phyloP scores from a whole-genome alignment of 2,797 vertebrate species.

The Euphonia xanthogaster region DNA sequence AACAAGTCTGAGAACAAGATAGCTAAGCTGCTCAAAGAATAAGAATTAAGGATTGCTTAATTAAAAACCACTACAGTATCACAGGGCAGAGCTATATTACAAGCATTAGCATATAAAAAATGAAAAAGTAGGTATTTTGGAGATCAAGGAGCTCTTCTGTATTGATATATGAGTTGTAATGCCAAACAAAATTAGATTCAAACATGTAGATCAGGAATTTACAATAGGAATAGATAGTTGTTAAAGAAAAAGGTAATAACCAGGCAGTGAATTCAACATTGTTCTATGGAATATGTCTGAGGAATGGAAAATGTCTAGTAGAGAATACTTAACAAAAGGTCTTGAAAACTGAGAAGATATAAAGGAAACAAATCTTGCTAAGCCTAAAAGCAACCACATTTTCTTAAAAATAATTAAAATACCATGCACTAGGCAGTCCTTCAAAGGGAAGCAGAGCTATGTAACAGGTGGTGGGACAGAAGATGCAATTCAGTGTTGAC shows the following conservation, averaged over 20 bases:
- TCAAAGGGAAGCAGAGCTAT: not conserved
- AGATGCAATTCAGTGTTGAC: not conserved
- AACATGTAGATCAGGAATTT: not conserved
- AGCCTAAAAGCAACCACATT: not conserved
- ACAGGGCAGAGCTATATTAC: not conserved
- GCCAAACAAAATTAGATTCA: not conserved
- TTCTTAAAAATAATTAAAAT: not conserved
- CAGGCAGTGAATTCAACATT: not conserved
- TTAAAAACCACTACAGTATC: not conserved
- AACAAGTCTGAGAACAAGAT: not conserved
- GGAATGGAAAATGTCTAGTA: not conserved
- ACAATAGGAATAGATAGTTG: not conserved
- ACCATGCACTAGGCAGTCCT: not conserved
- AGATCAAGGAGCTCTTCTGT: slow-evolving; percentile 6
- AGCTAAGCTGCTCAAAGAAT: not conserved
- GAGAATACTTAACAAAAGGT: not conserved
- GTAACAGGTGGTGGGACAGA: not conserved
- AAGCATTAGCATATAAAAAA: not conserved
- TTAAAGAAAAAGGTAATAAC: not conserved
- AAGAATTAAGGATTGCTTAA: not conserved
- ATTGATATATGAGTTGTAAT: not conserved
- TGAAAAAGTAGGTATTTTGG: not conserved
- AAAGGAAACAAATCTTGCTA: not conserved
- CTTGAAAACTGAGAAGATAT: not conserved
- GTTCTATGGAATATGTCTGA: not conserved